phyloP scores from a whole-genome alignment of 2,888 invertebrate species.

The Fabriciana adippe region DNA sequence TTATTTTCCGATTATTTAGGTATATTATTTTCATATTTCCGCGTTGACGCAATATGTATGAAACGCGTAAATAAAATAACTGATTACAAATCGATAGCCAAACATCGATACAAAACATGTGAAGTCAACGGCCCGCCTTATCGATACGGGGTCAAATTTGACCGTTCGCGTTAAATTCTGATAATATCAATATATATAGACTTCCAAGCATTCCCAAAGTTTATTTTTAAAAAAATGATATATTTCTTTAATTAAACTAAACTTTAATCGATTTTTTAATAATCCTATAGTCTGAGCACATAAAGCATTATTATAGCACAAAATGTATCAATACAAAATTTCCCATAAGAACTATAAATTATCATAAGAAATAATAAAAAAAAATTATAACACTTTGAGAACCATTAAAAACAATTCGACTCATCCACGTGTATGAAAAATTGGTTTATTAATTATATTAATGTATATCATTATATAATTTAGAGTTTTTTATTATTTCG shows the following conservation, averaged over 20 bases:
- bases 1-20: not conserved
- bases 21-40: slow-evolving; percentile 15
- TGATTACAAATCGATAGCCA: slow-evolving; percentile 39
- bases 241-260: too few species aligned
- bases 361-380: not conserved
- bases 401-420: slow-evolving; percentile 42
- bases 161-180: slow-evolving; percentile 48
- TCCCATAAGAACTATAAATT: not conserved
- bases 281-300: too few species aligned
- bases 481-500: slow-evolving; percentile 37
- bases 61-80: slow-evolving; percentile 34
- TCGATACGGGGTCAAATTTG: slow-evolving; percentile 60
- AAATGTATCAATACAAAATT: too few species aligned
- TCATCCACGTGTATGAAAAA: slow-evolving; percentile 48
- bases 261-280: too few species aligned
- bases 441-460: slow-evolving; percentile 6
- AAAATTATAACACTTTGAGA: slow-evolving; percentile 10
- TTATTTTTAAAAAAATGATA: slow-evolving; percentile 26
- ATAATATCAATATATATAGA: slow-evolving; percentile 46
- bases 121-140: slow-evolving; percentile 65
- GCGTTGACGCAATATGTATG: slow-evolving; percentile 43
- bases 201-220: slow-evolving; percentile 50
- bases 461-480: slow-evolving; percentile 27
- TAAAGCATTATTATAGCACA: too few species aligned
- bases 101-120: slow-evolving; percentile 49